phyloP scores from a whole-genome alignment of 1,140 invertebrate genomes.

The Globodera rostochiensis region DNA sequence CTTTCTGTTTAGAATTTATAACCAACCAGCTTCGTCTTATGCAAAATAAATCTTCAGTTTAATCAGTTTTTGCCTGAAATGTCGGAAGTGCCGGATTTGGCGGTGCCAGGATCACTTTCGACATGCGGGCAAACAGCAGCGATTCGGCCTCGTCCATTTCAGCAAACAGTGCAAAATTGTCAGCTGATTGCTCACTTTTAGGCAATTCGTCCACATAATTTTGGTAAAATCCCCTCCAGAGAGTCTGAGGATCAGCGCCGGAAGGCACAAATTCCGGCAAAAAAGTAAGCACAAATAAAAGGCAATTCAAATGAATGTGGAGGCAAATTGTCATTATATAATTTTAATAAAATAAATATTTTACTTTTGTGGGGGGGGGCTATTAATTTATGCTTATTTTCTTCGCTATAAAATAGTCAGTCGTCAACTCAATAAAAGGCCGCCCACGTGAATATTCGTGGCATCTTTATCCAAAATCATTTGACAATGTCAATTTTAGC shows the following conservation, averaged over 20 bases:
- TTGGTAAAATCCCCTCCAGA: background rate
- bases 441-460: too few species aligned
- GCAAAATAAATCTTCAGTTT: too few species aligned
- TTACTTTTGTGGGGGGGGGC: too few species aligned
- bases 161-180: background rate
- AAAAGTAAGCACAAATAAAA: background rate
- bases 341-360: too few species aligned
- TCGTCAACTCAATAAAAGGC: too few species aligned
- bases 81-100: background rate
- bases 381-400: too few species aligned
- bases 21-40: too few species aligned
- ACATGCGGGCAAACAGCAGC: background rate
- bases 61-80: background rate
- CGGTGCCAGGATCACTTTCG: background rate
- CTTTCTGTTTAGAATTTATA: too few species aligned
- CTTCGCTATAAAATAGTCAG: too few species aligned
- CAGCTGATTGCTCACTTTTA: background rate
- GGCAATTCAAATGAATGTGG: background rate
- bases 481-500: too few species aligned
- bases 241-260: background rate
- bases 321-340: too few species aligned
- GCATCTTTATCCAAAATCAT: too few species aligned
- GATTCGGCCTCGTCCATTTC: background rate
- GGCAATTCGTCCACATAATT: background rate
- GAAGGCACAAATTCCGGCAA: background rate